Evolutionary conservation across 2,113 vertebrate genomes (phyloP).

Genomic region (Eulemur macaco): DNA sequence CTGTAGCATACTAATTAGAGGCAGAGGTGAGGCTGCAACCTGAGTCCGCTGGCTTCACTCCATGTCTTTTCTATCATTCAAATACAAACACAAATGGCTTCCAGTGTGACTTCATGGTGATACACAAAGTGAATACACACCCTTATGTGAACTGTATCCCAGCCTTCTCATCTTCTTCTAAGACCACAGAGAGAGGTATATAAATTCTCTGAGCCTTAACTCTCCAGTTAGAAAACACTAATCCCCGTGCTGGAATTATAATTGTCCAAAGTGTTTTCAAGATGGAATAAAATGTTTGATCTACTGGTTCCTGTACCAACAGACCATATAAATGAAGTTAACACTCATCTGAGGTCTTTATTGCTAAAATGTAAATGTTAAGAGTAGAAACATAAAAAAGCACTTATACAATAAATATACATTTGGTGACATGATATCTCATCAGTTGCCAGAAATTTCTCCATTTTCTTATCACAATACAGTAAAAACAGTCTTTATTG

Average conservation of each 20-base stretch:
- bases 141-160: neutral
- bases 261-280: neutral
- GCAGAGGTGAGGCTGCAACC: too few species aligned
- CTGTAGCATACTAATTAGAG: neutral
- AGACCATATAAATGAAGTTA: neutral
- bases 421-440: neutral
- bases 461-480: neutral
- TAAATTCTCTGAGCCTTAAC: neutral
- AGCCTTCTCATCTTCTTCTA: neutral
- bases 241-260: neutral
- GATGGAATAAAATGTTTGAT: neutral
- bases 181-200: neutral
- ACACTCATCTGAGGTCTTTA: neutral
- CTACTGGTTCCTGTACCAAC: neutral
- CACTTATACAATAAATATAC: neutral
- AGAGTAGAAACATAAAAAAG: conserved; percentile 1
- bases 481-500: neutral
- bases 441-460: neutral
- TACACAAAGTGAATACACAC: neutral
- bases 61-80: neutral
- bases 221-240: neutral
- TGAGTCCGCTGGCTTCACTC: neutral
- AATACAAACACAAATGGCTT: neutral
- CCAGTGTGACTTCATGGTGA: neutral
- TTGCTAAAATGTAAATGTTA: neutral